Evolutionary conservation across 2,113 vertebrate genomes (phyloP).

Genomic region (human): GRCh38 chr1:110888001-110888500

Average conservation of each 20-base stretch:
- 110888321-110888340: neutral
- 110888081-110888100: neutral
- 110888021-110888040: neutral
- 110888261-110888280: neutral
- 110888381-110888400: neutral
- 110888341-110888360: neutral
- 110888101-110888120: too few species aligned
- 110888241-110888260: neutral
- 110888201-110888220: neutral
- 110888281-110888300: neutral
- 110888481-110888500: neutral
- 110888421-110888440: neutral
- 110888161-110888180: neutral
- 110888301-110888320: neutral
- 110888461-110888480: neutral
- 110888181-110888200: neutral
- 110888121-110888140: neutral
- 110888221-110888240: neutral
- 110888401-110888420: neutral
- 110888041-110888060: neutral
- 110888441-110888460: neutral
- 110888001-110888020: neutral
- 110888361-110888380: neutral
- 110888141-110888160: neutral
- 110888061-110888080: neutral